Conservation (phyloP, 2,888 invertebrate genomes). For the Cacoxenus indagator region DNA sequence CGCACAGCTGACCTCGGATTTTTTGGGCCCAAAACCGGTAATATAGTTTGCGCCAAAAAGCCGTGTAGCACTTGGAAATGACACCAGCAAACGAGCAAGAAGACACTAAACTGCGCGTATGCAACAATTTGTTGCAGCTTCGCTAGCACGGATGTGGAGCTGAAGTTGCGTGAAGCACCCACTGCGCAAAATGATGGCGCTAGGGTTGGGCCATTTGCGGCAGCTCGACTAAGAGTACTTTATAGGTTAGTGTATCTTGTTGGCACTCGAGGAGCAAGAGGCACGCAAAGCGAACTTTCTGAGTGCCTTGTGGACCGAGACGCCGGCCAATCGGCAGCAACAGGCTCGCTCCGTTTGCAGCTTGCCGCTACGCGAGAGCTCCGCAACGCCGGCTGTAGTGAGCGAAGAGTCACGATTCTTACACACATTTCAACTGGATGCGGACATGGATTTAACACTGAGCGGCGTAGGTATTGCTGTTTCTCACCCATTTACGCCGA, state of each 20-base stretch:
- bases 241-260: constrained; percentile 82
- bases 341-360: constrained; percentile 70
- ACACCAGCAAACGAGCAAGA: constrained; percentile 86
- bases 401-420: constrained; percentile 65
- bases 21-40: too few species aligned
- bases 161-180: constrained; percentile 74
- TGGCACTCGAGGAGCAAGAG: constrained; percentile 79
- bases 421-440: constrained; percentile 41
- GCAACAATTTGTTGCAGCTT: constrained; percentile 83
- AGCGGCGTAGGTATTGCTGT: constrained; percentile 53
- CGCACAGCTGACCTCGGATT: too few species aligned
- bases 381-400: constrained; percentile 16
- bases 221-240: constrained; percentile 83
- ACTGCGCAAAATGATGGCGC: constrained; percentile 74
- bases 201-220: constrained; percentile 76
- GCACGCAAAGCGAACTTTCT: constrained; percentile 63
- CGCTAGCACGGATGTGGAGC: constrained; percentile 75
- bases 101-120: constrained; percentile 79
- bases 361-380: constrained; percentile 39
- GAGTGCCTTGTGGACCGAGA: constrained; percentile 63
- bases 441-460: constrained; percentile 50
- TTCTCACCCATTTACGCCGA: not conserved
- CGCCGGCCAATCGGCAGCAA: constrained; percentile 71
- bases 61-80: constrained; percentile 73
- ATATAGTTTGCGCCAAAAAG: too few species aligned